These are phyloP conservation scores for Craterocephalus amniculus DNA, from an alignment of 2,797 vertebrate genomes.

Conservation along the genomic window DNA sequence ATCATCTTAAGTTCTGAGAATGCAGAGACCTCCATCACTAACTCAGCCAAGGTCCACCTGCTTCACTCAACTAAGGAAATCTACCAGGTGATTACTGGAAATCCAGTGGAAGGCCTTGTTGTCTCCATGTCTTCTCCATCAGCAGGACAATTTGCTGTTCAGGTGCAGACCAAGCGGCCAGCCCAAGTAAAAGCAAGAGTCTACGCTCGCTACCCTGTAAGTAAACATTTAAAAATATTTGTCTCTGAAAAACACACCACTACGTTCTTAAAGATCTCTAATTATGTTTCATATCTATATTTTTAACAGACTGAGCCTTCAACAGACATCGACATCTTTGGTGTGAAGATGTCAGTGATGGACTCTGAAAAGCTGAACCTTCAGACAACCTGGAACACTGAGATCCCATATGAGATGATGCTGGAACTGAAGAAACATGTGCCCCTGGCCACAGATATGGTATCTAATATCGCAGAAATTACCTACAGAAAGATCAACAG, in stretches of 20 bases:
- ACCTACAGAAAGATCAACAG: constrained; percentile 64
- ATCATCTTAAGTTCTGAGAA: constrained; percentile 80
- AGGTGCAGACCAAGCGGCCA: constrained; percentile 68
- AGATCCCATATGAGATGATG: constrained; percentile 82
- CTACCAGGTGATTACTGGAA: constrained; percentile 87
- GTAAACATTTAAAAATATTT: constrained; percentile 39
- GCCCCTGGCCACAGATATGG: constrained; percentile 71
- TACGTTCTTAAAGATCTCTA: constrained; percentile 7
- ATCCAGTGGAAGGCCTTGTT: constrained; percentile 72
- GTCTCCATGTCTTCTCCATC: constrained; percentile 82
- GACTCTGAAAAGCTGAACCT: constrained; percentile 78
- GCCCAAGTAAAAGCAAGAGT: constrained; percentile 77
- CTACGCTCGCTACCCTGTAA: constrained; percentile 87
- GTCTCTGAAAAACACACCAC: background rate
- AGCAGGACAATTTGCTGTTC: constrained; percentile 83
- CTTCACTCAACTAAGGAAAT: constrained; percentile 79
- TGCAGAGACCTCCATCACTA: constrained; percentile 83
- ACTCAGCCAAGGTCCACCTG: constrained; percentile 77
- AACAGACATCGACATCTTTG: constrained; percentile 84
- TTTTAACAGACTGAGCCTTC: constrained; percentile 84
- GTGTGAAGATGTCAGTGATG: constrained; percentile 79
- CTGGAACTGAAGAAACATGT: constrained; percentile 80
- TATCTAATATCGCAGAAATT: constrained; percentile 68
- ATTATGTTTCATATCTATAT: constrained; percentile 30
- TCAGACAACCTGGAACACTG: constrained; percentile 87